These are phyloP conservation scores for Pseudorasbora parva DNA, from an alignment of 2,113 vertebrate species.

Conservation along the genomic window DNA sequence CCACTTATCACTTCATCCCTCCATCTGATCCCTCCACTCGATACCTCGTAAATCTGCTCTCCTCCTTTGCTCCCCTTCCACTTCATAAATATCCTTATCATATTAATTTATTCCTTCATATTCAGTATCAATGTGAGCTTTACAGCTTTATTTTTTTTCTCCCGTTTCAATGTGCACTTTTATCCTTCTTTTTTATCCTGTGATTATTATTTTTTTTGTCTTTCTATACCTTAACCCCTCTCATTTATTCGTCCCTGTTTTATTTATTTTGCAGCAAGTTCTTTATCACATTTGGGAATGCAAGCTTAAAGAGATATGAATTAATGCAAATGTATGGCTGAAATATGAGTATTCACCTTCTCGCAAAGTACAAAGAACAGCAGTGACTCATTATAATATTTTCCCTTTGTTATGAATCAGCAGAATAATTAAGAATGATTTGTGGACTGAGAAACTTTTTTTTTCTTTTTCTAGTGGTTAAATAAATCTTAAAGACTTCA, in stretches of 20 bases:
- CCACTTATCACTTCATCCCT: conserved; percentile 44
- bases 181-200: background rate
- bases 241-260: conserved; percentile 34
- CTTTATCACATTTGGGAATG: conserved; percentile 75
- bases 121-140: background rate
- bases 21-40: conserved; percentile 25
- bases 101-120: conserved; percentile 29
- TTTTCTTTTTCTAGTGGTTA: conserved; percentile 46
- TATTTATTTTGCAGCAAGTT: conserved; percentile 57
- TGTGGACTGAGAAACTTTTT: conserved; percentile 67
- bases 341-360: conserved; percentile 73
- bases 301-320: conserved; percentile 71
- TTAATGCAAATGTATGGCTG: conserved; percentile 75
- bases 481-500: conserved; percentile 42
- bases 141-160: background rate
- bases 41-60: conserved; percentile 38
- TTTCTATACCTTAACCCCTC: background rate
- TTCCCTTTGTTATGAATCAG: conserved; percentile 72
- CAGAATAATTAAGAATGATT: conserved; percentile 76
- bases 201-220: background rate
- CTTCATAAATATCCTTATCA: conserved; percentile 44
- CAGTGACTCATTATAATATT: conserved; percentile 74
- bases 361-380: conserved; percentile 62
- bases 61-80: conserved; percentile 13
- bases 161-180: background rate